phyloP scores from a whole-genome alignment of 2,797 vertebrate species.

The Bradypodion ventrale region DNA sequence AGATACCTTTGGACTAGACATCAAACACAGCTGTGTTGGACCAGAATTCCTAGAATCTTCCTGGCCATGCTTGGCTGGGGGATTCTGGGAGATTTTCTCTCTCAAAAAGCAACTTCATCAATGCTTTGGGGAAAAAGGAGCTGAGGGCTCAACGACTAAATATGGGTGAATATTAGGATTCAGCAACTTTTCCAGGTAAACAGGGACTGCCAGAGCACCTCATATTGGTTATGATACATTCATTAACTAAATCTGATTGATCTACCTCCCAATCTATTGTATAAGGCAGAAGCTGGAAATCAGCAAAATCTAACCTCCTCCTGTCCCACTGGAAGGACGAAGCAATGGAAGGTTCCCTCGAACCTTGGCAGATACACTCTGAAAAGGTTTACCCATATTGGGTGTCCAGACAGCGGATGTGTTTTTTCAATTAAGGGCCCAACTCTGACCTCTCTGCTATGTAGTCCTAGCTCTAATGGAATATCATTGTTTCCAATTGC shows the following conservation, averaged over 20 bases:
- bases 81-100: no score
- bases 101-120: not conserved
- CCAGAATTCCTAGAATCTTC: no score
- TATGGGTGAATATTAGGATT: not conserved
- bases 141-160: no score
- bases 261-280: not conserved
- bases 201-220: not conserved
- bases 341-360: accelerated
- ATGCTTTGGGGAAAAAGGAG: no score
- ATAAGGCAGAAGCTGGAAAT: no score
- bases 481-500: conserved; percentile 71
- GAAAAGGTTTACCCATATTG: not conserved
- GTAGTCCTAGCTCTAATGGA: conserved; percentile 61
- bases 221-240: not conserved
- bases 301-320: no score
- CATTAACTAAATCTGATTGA: not conserved
- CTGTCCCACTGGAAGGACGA: not conserved
- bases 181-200: not conserved
- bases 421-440: conserved; percentile 65
- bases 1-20: no score
- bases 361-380: not conserved
- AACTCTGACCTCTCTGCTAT: conserved; percentile 59
- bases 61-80: no score
- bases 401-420: conserved; percentile 35
- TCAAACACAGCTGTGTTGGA: no score